These are phyloP conservation scores for Gortyna flavago DNA, from an alignment of 2,888 invertebrate species.

Conservation along the genomic window DNA sequence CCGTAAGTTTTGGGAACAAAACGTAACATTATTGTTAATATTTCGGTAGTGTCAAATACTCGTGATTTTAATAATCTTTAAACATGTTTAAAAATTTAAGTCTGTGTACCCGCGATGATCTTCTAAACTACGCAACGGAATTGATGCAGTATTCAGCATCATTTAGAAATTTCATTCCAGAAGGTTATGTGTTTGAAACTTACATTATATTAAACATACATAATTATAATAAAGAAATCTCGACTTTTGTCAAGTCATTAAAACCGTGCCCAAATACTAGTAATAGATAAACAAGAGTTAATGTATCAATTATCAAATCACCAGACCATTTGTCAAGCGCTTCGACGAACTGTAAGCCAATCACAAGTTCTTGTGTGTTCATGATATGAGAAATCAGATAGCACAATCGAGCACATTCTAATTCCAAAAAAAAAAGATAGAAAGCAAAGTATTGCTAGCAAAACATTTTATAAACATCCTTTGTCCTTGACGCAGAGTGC, in stretches of 20 bases:
- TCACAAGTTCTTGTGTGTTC: background rate
- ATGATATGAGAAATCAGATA: background rate
- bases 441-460: slow-evolving; percentile 6
- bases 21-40: background rate
- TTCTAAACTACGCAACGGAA: background rate
- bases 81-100: background rate
- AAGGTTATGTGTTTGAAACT: background rate
- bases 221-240: background rate
- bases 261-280: background rate
- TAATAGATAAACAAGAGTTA: background rate
- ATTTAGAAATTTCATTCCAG: background rate
- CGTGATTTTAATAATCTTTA: background rate
- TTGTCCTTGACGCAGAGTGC: slow-evolving; percentile 55
- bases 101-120: background rate
- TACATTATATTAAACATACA: background rate
- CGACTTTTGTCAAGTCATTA: background rate
- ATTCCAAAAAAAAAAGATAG: background rate
- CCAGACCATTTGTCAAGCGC: background rate
- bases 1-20: background rate
- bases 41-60: background rate
- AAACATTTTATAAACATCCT: slow-evolving; percentile 27
- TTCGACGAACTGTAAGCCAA: background rate
- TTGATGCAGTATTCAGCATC: background rate
- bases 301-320: background rate
- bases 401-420: background rate